Evolutionary conservation across 2,113 vertebrate species (phyloP).

Genomic region (Pongo abelii): DNA sequence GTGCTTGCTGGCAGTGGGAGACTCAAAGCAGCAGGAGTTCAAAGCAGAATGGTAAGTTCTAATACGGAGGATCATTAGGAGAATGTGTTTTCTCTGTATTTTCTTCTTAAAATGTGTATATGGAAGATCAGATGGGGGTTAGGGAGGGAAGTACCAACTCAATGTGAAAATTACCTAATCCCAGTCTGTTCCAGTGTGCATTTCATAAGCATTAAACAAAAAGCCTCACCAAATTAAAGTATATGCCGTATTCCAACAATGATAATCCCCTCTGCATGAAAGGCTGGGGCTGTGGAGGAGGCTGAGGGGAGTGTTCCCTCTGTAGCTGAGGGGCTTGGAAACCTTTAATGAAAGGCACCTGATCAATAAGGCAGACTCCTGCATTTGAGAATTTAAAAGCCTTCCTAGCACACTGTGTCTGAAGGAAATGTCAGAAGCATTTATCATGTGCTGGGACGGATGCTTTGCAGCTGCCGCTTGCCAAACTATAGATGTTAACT

Average conservation of each 20-base stretch:
- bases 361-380: slow-evolving; percentile 80
- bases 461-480: slow-evolving; percentile 74
- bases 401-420: slow-evolving; percentile 68
- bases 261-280: background rate
- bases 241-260: background rate
- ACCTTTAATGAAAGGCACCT: slow-evolving; percentile 78
- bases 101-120: background rate
- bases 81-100: background rate
- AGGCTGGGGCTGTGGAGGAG: background rate
- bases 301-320: background rate
- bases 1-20: background rate
- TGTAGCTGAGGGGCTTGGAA: slow-evolving; percentile 46
- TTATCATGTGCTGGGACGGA: slow-evolving; percentile 74
- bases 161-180: background rate
- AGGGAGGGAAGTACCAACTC: background rate
- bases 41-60: background rate
- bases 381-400: slow-evolving; percentile 78
- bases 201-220: background rate
- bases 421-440: slow-evolving; percentile 82
- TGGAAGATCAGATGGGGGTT: background rate
- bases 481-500: slow-evolving; percentile 61
- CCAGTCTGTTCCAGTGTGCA: background rate
- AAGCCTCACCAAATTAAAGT: background rate
- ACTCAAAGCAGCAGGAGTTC: background rate
- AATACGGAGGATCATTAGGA: background rate